Base-by-base conservation (phyloP, 2,888 invertebrate species). In the Fragum whitleyi region DNA sequence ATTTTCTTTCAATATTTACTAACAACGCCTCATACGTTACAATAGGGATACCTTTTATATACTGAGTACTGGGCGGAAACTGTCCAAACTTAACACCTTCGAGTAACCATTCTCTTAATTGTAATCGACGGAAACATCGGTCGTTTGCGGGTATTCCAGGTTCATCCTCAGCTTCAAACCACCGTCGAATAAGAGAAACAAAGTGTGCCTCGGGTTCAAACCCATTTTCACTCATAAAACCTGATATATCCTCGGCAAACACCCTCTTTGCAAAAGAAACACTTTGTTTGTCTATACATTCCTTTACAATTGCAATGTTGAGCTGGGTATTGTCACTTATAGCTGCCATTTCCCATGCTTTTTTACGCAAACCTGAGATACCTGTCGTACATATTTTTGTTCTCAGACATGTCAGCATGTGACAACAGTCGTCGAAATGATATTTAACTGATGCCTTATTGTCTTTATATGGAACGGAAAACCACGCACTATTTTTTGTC, bases 351-450 rank as follows among this genome's bases (percentile, higher is more conserved):
- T 74, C 62, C 74, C 74, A 74, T 65, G 74, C 74, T 23, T 59
- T 9, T 67, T 26, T 36, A 2, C 39, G 19, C 14, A 77, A 29
- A 2, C 83, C 80, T 1, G 42, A 32, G 42, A 80, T 77, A 11
- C 80, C 83, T 29, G 80, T 74, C 2, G 83, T 83, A 42, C 83
- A 83, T 3, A 83, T 6, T 55, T 83, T 83, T 68, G 79, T 77
- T 28, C 83, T 36, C 6, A 83, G 26, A 26, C 83, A 83, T 11
- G 83, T 79, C 3, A 76, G 53, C n/a, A 79, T 79, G 28, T 83
- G 79, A 26, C 59, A 77, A 21, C 70, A 62, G 42, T 83, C 80
- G 3, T 59, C 71, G 29, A 74, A 80, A 67, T 80, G 80, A 55
- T 80, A 83, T 47, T 74, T 0, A 14, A 77, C 53, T 9, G 42